These are phyloP conservation scores for Antedon bifida DNA, from an alignment of 35 echinoderm and acorn worm genomes.

Conservation along the genomic window DNA sequence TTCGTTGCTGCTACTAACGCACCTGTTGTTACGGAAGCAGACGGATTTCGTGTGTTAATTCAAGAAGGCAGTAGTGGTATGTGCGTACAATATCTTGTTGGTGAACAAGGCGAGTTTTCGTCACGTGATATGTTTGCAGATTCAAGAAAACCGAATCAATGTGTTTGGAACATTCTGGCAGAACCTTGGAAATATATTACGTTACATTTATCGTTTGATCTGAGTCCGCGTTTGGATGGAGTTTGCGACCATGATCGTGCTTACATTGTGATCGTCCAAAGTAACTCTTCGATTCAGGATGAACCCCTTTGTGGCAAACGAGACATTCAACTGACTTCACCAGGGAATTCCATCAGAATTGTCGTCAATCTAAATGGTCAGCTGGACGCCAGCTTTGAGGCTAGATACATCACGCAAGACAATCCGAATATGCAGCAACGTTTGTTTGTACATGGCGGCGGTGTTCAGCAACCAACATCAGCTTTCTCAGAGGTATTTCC, in stretches of 20 bases:
- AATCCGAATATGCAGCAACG: background rate
- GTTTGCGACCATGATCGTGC: background rate
- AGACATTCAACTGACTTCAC: background rate
- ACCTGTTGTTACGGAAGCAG: background rate
- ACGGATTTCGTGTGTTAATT: background rate
- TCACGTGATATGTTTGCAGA: background rate
- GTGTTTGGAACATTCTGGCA: background rate
- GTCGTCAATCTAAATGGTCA: conserved; percentile 1
- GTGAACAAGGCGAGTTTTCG: background rate
- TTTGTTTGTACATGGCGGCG: conserved; percentile 3
- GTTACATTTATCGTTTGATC: background rate
- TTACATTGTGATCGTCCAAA: background rate
- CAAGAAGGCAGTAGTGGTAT: background rate
- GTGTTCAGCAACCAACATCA: background rate
- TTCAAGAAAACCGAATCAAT: background rate
- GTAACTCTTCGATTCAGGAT: background rate
- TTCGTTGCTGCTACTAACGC: background rate
- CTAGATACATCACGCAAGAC: conserved; percentile 1
- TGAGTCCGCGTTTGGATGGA: background rate
- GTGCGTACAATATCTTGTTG: background rate
- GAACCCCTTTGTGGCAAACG: background rate
- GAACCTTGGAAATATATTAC: background rate
- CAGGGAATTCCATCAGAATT: background rate
- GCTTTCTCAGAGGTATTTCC: background rate
- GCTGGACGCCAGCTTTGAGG: background rate